These are phyloP conservation scores for Allygus modestus DNA, from an alignment of 2,888 invertebrate genomes.

Conservation along the genomic window DNA sequence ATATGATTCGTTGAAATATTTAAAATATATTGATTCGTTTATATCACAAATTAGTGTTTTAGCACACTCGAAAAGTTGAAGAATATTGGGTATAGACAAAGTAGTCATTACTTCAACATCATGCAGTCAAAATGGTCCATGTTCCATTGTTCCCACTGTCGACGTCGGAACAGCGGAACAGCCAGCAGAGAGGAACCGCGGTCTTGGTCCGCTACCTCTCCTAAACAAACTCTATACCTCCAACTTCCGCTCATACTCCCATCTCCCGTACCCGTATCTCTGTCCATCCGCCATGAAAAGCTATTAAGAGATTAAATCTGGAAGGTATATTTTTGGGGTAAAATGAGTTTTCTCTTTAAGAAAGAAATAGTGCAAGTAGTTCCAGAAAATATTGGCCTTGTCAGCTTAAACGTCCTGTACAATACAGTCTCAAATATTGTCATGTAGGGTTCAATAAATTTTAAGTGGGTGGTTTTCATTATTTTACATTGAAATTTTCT, in stretches of 20 bases:
- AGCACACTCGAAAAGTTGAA: no score
- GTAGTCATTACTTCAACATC: not conserved
- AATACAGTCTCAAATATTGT: no score
- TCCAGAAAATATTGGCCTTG: not conserved
- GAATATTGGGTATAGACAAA: no score
- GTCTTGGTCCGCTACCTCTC: constrained; percentile 34
- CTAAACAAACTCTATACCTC: constrained; percentile 28
- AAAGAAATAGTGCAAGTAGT: not conserved
- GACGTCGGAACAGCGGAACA: constrained; percentile 12
- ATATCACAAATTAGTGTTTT: no score
- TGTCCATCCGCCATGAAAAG: not conserved
- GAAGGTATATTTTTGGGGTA: not conserved
- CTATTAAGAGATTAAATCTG: not conserved
- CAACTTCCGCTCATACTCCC: not conserved
- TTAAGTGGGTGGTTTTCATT: no score
- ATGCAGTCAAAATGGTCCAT: not conserved
- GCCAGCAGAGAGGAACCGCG: constrained; percentile 41
- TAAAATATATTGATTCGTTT: no score
- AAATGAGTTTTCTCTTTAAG: not conserved
- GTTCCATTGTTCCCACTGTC: constrained; percentile 45
- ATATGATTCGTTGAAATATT: no score
- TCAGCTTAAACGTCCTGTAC: not conserved
- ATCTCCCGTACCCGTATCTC: not conserved
- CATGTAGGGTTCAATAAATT: no score
- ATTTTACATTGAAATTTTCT: no score